Conservation (phyloP, 2,797 vertebrate genomes). For the Peromyscus attwateri region DNA sequence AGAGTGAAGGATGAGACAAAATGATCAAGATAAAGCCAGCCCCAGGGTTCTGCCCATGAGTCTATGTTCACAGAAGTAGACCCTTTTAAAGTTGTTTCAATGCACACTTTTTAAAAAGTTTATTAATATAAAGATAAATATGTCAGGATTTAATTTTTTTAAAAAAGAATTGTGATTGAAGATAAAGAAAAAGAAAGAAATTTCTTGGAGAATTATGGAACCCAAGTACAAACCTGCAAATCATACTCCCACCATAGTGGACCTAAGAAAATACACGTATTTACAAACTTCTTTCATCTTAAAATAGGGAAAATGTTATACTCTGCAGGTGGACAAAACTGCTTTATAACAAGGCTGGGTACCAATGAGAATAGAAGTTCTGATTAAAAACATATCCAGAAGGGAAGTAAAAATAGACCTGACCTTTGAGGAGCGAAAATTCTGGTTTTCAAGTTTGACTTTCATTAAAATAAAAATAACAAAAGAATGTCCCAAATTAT, state of each 20-base stretch:
- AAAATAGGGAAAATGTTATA: conserved; percentile 29
- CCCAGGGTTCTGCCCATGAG: background rate
- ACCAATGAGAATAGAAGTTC: conserved; percentile 21
- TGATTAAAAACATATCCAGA: background rate
- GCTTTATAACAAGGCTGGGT: conserved; percentile 9
- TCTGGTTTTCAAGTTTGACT: conserved; percentile 60
- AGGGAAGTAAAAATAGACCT: conserved; percentile 52
- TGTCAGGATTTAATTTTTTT: background rate
- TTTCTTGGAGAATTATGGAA: background rate
- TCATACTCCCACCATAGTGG: background rate
- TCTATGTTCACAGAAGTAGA: background rate
- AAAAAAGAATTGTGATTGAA: conserved; percentile 1
- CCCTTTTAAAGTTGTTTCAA: background rate
- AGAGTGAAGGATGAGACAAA: background rate
- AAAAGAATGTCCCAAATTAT: conserved; percentile 20
- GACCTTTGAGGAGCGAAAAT: conserved; percentile 59
- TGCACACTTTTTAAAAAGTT: background rate
- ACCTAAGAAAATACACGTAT: background rate
- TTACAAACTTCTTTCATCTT: background rate
- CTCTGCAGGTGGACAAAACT: background rate
- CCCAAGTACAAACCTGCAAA: background rate
- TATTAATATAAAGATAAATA: background rate
- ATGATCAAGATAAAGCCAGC: background rate
- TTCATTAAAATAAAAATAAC: conserved; percentile 67
- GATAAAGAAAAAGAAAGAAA: background rate